Base-by-base conservation (phyloP, 2,113 vertebrate genomes). In the Albula goreensis region DNA sequence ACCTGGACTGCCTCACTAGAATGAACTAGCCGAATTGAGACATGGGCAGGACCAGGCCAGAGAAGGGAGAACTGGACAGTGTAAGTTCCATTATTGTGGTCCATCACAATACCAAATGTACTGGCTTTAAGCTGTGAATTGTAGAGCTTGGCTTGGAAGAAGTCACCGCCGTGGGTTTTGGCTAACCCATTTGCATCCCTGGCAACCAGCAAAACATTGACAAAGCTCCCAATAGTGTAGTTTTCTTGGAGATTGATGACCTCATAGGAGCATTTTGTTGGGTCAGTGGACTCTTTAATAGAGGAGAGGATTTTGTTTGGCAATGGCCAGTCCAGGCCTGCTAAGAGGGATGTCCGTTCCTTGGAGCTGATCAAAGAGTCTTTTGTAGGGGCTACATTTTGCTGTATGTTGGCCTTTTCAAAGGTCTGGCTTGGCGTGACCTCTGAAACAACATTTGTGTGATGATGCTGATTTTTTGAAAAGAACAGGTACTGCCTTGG, bases 141-240 rank as follows among this genome's bases (percentile, higher is more conserved):
- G 77, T 91, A 88, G 5, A 92, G 80, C 83, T 91, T 92, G 13
- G 87, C 89, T 78, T 88, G 88, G 80, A 92, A 92, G 85, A 90
- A 92, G 83, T 92, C 91, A 0, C 92, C 92, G 17, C 92, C 92
- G 51, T 92, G 89, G 41, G 49, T 17, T 74, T 92, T 92, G 2
- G 53, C 82, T 11, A 15, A 63, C 10, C 86, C 88, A 3, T 63
- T 48, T 25, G 66, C 81, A 78, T 92, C 86, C 13, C 81, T 89
- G 48, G 92, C 85, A 7, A 78, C 60, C 53, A 92, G 80, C 0
- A n/a, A 49, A 1, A 91, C 86, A 70, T 56, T 25, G 52, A 92
- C 10, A 3, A 51, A 57, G 5, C 90, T 89, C 4, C 91, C 89
- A 5, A 90, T 57, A 1, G 6, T 78, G 81, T 90, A 90, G 4